These are phyloP conservation scores for Gracilinanus agilis DNA, from an alignment of 2,113 vertebrate genomes.

Conservation along the genomic window DNA sequence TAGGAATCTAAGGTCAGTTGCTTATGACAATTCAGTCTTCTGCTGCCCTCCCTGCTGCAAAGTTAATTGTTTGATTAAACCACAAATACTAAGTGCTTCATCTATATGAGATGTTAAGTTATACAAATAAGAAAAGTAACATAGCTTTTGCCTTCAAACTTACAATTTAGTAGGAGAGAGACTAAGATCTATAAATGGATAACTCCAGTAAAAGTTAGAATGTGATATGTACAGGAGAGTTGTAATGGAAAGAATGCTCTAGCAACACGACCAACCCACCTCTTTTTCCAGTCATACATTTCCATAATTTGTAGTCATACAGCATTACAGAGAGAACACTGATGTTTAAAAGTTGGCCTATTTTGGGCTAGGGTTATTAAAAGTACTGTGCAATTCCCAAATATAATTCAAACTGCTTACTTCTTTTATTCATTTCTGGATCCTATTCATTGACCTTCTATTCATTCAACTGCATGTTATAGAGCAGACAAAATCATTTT, in stretches of 20 bases:
- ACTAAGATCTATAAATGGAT: not conserved
- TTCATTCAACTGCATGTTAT: not conserved
- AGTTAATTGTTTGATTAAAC: not conserved
- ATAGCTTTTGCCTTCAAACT: not conserved
- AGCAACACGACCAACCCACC: not conserved
- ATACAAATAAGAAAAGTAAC: not conserved
- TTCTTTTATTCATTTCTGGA: not conserved
- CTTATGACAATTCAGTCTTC: not conserved
- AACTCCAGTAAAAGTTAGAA: not conserved
- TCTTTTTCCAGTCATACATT: not conserved
- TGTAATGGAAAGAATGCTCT: not conserved
- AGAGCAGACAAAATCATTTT: not conserved
- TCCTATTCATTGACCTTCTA: not conserved
- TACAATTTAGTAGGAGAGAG: not conserved
- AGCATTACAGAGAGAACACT: not conserved
- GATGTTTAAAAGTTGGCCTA: not conserved
- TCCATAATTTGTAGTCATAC: not conserved
- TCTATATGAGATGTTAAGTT: not conserved
- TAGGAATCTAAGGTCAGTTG: not conserved
- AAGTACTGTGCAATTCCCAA: not conserved
- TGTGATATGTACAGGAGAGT: not conserved
- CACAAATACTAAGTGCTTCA: not conserved
- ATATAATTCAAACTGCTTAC: not conserved
- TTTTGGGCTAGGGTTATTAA: not conserved
- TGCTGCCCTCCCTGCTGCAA: not conserved